Percentiles rank a stretch among this genome's conserved stretches.
These are phyloP conservation scores for Fistularia tabacaria DNA, from an alignment of 2,797 vertebrate genomes.

Conservation along the genomic window DNA sequence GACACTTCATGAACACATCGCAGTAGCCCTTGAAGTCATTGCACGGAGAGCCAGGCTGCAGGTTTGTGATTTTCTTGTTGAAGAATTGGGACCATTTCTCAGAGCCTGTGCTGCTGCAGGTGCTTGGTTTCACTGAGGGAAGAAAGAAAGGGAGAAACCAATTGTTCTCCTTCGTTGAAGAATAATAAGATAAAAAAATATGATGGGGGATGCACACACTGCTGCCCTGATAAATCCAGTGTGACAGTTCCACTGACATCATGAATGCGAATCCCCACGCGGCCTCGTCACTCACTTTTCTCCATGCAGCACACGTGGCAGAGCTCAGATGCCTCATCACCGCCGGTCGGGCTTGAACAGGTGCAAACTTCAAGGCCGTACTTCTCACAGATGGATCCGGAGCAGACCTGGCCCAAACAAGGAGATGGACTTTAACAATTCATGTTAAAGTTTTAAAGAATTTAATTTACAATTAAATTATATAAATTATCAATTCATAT, in stretches of 20 bases:
- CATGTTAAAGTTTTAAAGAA: too few relatives aligned
- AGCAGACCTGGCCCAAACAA: conserved; percentile 78
- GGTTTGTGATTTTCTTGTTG: conserved; percentile 74
- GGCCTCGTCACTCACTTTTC: conserved; percentile 78
- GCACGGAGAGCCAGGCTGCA: conserved; percentile 95
- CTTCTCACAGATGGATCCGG: conserved; percentile 93
- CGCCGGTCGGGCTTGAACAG: conserved; percentile 80
- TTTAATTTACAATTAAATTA: too few relatives aligned
- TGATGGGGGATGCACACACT: too few relatives aligned
- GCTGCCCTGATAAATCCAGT: not conserved
- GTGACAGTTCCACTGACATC: not conserved
- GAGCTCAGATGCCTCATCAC: conserved; percentile 84
- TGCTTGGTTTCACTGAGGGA: conserved; percentile 77
- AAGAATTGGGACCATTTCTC: conserved; percentile 76
- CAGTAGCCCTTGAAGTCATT: conserved; percentile 98
- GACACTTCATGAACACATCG: conserved; percentile 93
- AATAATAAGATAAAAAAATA: too few relatives aligned
- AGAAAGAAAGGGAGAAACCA: not conserved
- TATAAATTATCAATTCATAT: too few relatives aligned
- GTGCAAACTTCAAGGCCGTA: conserved; percentile 85
- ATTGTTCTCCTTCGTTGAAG: too few relatives aligned
- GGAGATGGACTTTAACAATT: not conserved
- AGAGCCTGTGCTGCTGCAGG: conserved; percentile 91
- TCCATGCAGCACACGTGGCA: conserved; percentile 97
- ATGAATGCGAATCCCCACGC: not conserved